Conservation (phyloP, 2,797 vertebrate species). For the Taeniopygia guttata region DNA sequence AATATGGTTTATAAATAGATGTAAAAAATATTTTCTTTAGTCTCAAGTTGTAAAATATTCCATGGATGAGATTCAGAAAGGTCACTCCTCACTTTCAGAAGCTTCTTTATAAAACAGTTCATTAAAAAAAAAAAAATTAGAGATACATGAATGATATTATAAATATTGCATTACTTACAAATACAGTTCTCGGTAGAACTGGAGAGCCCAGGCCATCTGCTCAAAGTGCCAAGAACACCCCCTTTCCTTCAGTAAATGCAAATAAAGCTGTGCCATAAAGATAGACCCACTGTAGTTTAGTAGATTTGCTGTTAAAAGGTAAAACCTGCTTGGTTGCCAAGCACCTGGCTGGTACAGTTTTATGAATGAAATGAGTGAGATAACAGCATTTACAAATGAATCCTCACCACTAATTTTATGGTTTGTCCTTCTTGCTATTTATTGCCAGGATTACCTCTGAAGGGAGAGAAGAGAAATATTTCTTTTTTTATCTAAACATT, state of each 20-base stretch:
- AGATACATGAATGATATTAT: background rate
- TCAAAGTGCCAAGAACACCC: background rate
- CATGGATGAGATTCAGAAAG: background rate
- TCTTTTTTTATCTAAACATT: background rate
- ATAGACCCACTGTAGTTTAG: background rate
- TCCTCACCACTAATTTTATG: background rate
- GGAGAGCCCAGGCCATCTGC: slow-evolving; percentile 51
- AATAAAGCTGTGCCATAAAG: background rate
- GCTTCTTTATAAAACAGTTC: slow-evolving; percentile 3
- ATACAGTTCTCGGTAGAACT: slow-evolving; percentile 28
- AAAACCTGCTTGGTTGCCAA: background rate
- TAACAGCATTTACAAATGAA: background rate
- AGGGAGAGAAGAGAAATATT: background rate
- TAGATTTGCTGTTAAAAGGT: background rate
- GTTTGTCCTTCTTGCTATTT: background rate
- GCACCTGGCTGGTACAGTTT: background rate
- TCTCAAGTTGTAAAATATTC: background rate
- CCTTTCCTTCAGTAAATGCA: background rate
- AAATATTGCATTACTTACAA: slow-evolving; percentile 28
- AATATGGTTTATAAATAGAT: background rate
- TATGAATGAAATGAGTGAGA: background rate
- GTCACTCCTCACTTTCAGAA: slow-evolving; percentile 2
- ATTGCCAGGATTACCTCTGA: background rate
- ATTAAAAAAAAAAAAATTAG: background rate
- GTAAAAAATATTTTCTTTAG: background rate